A percentile compares a stretch with the other conserved stretches of the same genome.
phyloP scores from a whole-genome alignment of 30 jellyfish, hydroid and myxozoan genomes.

The Aurelia sp. region DNA sequence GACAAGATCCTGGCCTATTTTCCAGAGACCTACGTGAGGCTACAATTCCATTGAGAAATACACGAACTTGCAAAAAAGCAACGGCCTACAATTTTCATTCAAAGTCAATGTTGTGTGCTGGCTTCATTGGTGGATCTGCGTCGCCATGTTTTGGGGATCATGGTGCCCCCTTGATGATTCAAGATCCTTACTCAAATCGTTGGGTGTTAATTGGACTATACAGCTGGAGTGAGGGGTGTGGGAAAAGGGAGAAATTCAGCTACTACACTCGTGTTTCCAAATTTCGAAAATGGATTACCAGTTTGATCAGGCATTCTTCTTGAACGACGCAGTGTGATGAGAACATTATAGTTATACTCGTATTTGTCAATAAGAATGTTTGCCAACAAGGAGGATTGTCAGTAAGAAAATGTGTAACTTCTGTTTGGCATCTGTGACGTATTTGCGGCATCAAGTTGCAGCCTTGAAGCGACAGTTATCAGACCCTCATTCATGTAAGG shows the following conservation, averaged over 20 bases:
- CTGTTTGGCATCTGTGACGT: no score
- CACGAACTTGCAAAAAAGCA: conserved; percentile 73
- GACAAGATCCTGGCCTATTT: conserved; percentile 56
- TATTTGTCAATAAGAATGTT: background rate
- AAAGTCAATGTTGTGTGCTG: conserved; percentile 87
- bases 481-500: no score
- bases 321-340: background rate
- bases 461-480: no score
- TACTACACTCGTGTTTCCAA: conserved; percentile 85
- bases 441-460: no score
- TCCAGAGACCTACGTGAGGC: conserved; percentile 47
- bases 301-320: conserved; percentile 1
- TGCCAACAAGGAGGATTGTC: background rate
- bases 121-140: conserved; percentile 45
- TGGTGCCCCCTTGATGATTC: conserved; percentile 88
- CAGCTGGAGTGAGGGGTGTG: conserved; percentile 98
- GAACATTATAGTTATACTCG: no score
- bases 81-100: conserved; percentile 76
- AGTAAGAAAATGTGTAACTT: no score
- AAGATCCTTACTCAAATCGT: conserved; percentile 72
- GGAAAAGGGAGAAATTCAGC: conserved; percentile 74
- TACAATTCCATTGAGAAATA: conserved; percentile 67
- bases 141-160: conserved; percentile 97
- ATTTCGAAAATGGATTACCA: conserved; percentile 82
- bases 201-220: conserved; percentile 89